A percentile compares a stretch with the other conserved stretches of the same genome.
Conservation (phyloP, 2,113 vertebrate species). For the Dendropsophus ebraccatus region DNA sequence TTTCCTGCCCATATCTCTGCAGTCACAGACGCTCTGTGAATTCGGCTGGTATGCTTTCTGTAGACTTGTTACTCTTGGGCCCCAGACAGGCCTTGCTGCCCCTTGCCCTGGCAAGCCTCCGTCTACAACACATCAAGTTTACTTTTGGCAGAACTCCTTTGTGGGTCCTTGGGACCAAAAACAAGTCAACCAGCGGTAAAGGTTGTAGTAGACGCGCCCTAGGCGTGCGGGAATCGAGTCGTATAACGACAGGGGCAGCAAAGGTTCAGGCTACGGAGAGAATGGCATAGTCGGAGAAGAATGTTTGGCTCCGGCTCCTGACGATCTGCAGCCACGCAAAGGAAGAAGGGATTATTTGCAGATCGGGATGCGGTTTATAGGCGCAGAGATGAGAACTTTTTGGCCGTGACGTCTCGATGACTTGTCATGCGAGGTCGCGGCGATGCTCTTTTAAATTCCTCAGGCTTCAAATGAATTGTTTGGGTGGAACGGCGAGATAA, state of each 20-base stretch:
- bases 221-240: slow-evolving; percentile 19
- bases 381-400: slow-evolving; percentile 9
- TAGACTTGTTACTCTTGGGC: background rate
- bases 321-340: background rate
- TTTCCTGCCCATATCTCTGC: background rate
- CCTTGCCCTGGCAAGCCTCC: background rate
- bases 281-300: slow-evolving; percentile 41
- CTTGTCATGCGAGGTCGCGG: slow-evolving; percentile 26
- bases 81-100: background rate
- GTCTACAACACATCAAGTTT: background rate
- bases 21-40: background rate
- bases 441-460: slow-evolving; percentile 2
- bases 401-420: background rate
- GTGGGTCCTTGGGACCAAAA: background rate
- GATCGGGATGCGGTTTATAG: slow-evolving; percentile 25
- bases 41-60: background rate
- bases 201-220: background rate
- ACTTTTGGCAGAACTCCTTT: slow-evolving; percentile 6
- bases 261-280: slow-evolving; percentile 20
- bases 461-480: background rate
- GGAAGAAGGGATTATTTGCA: slow-evolving; percentile 42
- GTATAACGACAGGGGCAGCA: background rate
- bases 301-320: slow-evolving; percentile 18
- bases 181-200: slow-evolving; percentile 5
- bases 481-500: slow-evolving; percentile 7